Evolutionary conservation across 2,888 invertebrate genomes (phyloP), one percentile per base, ranked within the genome.

Genomic region (Orthosia cruda): DNA sequence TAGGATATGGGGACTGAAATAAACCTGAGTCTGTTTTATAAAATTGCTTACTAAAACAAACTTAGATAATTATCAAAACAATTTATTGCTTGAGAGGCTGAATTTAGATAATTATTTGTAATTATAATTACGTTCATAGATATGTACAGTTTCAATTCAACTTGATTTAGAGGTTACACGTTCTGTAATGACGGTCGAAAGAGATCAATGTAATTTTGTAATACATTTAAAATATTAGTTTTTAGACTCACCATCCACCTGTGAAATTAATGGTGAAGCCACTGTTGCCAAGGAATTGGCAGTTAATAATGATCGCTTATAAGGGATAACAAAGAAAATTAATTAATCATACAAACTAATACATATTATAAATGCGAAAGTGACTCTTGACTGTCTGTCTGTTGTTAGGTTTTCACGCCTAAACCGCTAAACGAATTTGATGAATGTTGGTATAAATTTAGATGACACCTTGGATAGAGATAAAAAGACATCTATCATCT

Each of bases 161-260:
- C 49, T 77, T 55, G 67, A 76, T 74, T 80, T 84, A 66, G 74
- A 85, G 87, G 81, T 84, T 81, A 70, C 74, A 55, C 76, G 65
- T 74, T 78, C 76, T 79, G 64, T 79, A 81, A 75, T 77, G 66
- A 72, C 59, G 75, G 75, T 63, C 69, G 32, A 76, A 77, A 70
- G 63, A 83, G 55, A 86, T 69, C 57, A 86, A 74, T 80, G 61
- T 67, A 75, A 69, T 74, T 71, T 83, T 73, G 66, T 62, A 72
- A 72, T 81, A 32, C 20, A 65, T 40, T 40, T 15, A 58, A 61
- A 75, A 73, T 55, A 13, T 49, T 59, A 23, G 15, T 15, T 52
- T 20, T 15, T n/a, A 50, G 18, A 54, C 18, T 16, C 11, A 18
- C 18, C 1, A n/a, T 45, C 16, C 16, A 50, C 40, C 26, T 50